These are phyloP conservation scores for Micrasema longulum DNA, from an alignment of 1,140 invertebrate species.

Conservation along the genomic window DNA sequence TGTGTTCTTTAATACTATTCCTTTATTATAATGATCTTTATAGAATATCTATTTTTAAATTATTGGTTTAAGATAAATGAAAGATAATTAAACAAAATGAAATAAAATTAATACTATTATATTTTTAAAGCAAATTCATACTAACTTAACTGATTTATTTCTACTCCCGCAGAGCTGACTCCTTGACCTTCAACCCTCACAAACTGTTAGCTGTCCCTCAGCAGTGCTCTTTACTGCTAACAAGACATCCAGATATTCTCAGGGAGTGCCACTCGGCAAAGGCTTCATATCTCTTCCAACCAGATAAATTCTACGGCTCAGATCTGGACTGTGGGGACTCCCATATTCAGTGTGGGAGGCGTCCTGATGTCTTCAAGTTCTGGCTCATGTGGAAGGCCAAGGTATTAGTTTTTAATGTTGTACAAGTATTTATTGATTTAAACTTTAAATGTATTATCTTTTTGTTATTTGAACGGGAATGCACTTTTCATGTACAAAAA, in stretches of 20 bases:
- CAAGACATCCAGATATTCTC: slow-evolving; percentile 75
- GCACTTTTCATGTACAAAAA: too few species aligned
- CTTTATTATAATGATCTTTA: too few species aligned
- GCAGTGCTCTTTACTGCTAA: slow-evolving; percentile 89
- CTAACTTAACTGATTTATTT: too few species aligned
- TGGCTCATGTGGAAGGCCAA: slow-evolving; percentile 99
- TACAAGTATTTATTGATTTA: too few species aligned
- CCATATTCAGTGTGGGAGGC: slow-evolving; percentile 89
- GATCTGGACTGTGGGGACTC: slow-evolving; percentile 93
- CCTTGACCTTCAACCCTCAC: slow-evolving; percentile 94
- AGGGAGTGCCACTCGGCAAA: slow-evolving; percentile 74
- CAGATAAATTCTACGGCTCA: slow-evolving; percentile 96
- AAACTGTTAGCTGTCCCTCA: slow-evolving; percentile 89
- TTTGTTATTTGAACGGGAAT: too few species aligned
- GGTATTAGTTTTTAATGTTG: slow-evolving; percentile 63
- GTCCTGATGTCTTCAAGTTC: slow-evolving; percentile 94
- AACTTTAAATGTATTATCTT: too few species aligned
- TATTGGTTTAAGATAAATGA: too few species aligned
- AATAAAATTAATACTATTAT: too few species aligned
- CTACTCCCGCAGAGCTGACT: slow-evolving; percentile 82
- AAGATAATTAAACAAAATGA: too few species aligned
- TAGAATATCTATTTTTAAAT: too few species aligned
- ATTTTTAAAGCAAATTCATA: too few species aligned
- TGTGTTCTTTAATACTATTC: too few species aligned
- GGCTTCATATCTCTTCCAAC: slow-evolving; percentile 93